A percentile compares a stretch with the other conserved stretches of the same genome.
Evolutionary conservation across 2,797 vertebrate genomes (phyloP).

Genomic region (Platalea minor): DNA sequence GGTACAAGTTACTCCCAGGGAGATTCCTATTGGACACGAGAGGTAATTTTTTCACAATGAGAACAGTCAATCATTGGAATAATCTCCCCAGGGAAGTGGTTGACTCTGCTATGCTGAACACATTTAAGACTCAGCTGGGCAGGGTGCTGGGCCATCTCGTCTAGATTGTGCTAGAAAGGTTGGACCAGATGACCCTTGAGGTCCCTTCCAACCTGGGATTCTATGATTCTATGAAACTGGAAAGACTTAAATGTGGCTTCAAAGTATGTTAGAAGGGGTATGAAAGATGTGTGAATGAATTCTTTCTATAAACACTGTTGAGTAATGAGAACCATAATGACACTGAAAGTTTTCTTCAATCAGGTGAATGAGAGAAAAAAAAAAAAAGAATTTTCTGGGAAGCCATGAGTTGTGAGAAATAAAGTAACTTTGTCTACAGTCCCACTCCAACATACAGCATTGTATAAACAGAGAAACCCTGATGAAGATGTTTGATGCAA

Average conservation of each 20-base stretch:
- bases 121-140: too few relatives aligned
- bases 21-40: too few relatives aligned
- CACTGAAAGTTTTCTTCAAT: not conserved
- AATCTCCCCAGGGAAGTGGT: too few relatives aligned
- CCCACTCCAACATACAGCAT: not conserved
- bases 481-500: not conserved
- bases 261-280: not conserved
- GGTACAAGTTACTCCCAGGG: too few relatives aligned
- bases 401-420: not conserved
- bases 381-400: not conserved
- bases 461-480: not conserved
- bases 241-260: not conserved
- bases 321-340: not conserved
- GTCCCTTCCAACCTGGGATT: too few relatives aligned
- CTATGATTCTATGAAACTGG: too few relatives aligned
- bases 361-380: not conserved
- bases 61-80: too few relatives aligned
- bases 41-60: too few relatives aligned
- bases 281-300: not conserved
- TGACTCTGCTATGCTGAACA: too few relatives aligned
- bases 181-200: too few relatives aligned
- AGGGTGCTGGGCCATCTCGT: too few relatives aligned
- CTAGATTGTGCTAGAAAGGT: too few relatives aligned
- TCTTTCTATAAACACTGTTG: not conserved
- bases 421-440: not conserved